Conservation (phyloP, 1,140 invertebrate species). For the Lepeophtheirus salmonis region DNA sequence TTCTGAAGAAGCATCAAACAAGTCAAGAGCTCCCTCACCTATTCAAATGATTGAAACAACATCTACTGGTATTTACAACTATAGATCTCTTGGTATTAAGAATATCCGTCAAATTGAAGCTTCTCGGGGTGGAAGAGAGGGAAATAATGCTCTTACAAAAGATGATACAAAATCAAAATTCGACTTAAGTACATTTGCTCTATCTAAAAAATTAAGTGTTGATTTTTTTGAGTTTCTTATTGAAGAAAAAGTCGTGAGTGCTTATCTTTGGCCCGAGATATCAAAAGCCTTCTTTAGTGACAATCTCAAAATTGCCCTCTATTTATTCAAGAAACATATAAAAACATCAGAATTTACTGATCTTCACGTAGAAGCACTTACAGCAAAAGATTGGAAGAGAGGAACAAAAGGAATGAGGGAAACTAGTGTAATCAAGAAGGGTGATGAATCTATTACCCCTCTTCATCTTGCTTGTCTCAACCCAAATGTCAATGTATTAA, state of each 20-base stretch:
- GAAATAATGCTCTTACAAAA: conserved; percentile 32
- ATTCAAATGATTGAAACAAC: conserved; percentile 24
- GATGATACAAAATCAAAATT: conserved; percentile 20
- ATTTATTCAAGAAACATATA: background rate
- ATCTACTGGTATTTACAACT: conserved; percentile 26
- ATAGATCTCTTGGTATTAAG: conserved; percentile 12
- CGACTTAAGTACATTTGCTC: background rate
- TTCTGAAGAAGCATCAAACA: background rate
- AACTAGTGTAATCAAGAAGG: conserved; percentile 22
- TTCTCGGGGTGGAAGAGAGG: conserved; percentile 30
- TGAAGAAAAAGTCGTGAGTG: background rate
- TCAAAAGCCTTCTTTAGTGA: background rate
- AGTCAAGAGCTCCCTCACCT: background rate
- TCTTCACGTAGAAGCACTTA: background rate
- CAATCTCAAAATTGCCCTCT: background rate
- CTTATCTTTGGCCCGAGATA: background rate
- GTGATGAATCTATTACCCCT: conserved; percentile 29
- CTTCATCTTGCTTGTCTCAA: conserved; percentile 37
- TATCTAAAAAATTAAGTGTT: background rate
- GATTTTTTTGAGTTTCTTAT: background rate
- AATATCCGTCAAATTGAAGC: conserved; percentile 25
- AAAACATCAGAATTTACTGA: background rate
- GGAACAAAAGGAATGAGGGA: conserved; percentile 23
- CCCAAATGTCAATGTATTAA: conserved; percentile 32
- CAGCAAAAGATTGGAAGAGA: background rate